Evolutionary conservation across 2,888 invertebrate species (phyloP), one percentile per base, ranked within the genome.

Genomic region (Lordiphosa fenestrarum): DNA sequence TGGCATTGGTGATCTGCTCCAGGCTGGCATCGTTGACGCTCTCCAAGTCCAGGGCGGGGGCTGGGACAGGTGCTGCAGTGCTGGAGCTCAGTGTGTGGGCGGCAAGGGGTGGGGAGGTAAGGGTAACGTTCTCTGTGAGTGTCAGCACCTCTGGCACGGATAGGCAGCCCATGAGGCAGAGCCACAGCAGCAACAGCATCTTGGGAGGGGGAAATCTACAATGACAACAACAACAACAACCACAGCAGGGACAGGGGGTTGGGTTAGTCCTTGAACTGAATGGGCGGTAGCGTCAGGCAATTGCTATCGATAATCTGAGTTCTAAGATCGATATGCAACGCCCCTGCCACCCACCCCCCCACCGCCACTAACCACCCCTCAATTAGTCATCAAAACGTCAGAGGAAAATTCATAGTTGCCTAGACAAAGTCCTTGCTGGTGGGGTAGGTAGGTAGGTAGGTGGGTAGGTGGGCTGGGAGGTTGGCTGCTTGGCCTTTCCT

Each of bases 281-380:
- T 25, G 25, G 25, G 25, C 23, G 6, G 2, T 30, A 39, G 60
- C 63, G 72, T 71, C 81, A 73, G 54, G 36, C 53, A 55, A 59
- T 70, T 73, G 9, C 30, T 75, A 84, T 75, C 78, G 75, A 84
- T 84, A 75, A 64, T 73, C 52, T 55, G 15, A 48, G 57, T 53
- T 3, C 42, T 54, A 12, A 23, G 75, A 77, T 84, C 75, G 84
- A 76, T 84, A 78, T 54, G 46, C 44, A 41, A 21, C 9, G 39
- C 9, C n/a, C 13, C 25, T 25, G n/a, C n/a, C n/a, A 19, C 19
- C 19, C 2, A 0, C 25, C 6, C 6, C 25, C 25, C 6, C 25
- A 2, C 6, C 6, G 1, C 6, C 25, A 6, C 25, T 6, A 6
- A 25, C 25, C 21, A 30, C 56, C 40, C 30, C 9, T 13, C 47